Base-by-base conservation (phyloP, 2,797 vertebrate genomes). In the Peromyscus nudipes region DNA sequence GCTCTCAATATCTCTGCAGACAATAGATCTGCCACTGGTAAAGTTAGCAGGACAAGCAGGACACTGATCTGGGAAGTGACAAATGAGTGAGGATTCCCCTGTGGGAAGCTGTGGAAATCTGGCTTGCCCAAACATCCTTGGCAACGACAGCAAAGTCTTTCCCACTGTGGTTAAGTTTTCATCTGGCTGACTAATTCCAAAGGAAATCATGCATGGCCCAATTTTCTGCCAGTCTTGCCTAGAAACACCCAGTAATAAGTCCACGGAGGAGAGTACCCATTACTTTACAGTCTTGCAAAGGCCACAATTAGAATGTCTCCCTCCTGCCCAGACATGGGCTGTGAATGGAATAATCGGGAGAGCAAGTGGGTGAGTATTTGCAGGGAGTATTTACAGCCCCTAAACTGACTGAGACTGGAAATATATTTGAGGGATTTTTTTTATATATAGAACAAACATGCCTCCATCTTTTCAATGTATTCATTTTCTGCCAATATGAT, bases 41-140 rank as follows among this genome's bases (percentile, higher is more conserved):
- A 93, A 94, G 65, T 90, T 37, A 92, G 83, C 60, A 96, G 96
- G 96, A 89, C 67, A 82, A 49, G 62, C 86, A 93, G 55, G 49
- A 71, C 73, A 92, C 34, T 90, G 91, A 94, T 94, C 92, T 64
- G 81, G 86, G 52, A 94, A 93, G 76, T 88, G 91, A 96, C 86
- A 96, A 96, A 96, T 88, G 76, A 86, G 62, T 94, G 89, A 97
- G 80, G 71, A 96, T 94, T 96, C 57, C 75, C 87, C 75, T 46
- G 83, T 52, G 84, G 52, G 64, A 90, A 92, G 40, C 85, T 83
- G 71, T 96, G 91, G 94, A 97, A 97, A 75, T 89, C 73, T 97
- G 73, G 87, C 95, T 93, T 93, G 77, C 92, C 90, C 96, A 93
- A 86, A 92, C 40, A 97, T 92, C 83, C 81, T 97, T 97, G 95